Conservation (phyloP, 2,888 invertebrate genomes). For the Psylliodes chrysocephalus region DNA sequence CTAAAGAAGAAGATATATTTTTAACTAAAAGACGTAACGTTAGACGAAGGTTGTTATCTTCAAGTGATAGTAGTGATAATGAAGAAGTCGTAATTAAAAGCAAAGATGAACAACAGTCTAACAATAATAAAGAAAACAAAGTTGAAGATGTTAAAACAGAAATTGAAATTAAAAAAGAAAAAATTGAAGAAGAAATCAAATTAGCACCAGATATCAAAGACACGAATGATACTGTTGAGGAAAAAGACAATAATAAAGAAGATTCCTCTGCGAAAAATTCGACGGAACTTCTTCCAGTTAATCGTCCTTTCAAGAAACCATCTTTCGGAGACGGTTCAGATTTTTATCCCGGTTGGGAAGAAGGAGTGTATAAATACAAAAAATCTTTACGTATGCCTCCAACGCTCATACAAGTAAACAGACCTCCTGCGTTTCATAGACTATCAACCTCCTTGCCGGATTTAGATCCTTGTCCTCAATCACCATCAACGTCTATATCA, state of each 20-base stretch:
- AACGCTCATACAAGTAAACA: constrained; percentile 81
- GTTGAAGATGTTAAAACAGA: constrained; percentile 24
- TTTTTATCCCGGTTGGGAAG: constrained; percentile 84
- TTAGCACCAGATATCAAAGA: constrained; percentile 18
- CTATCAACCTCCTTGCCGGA: constrained; percentile 82
- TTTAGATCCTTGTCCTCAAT: constrained; percentile 77
- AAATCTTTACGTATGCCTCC: constrained; percentile 84
- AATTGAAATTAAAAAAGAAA: constrained; percentile 17
- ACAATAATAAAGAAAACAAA: neutral
- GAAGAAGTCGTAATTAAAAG: constrained; percentile 44
- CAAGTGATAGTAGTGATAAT: constrained; percentile 62
- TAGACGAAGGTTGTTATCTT: constrained; percentile 46
- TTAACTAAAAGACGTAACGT: constrained; percentile 44
- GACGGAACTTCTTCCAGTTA: constrained; percentile 44
- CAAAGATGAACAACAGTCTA: constrained; percentile 17
- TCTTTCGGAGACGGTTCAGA: constrained; percentile 77
- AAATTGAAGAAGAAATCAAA: constrained; percentile 11
- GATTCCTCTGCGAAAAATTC: constrained; percentile 34
- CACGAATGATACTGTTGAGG: constrained; percentile 6
- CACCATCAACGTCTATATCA: constrained; percentile 75
- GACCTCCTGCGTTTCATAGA: constrained; percentile 75
- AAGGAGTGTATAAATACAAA: constrained; percentile 85
- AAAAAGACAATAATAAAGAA: constrained; percentile 19
- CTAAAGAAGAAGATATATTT: constrained; percentile 39
- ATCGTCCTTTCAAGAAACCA: constrained; percentile 67